Conservation (phyloP, 2,888 invertebrate genomes). For the Branchipolynoe longqiensis region DNA sequence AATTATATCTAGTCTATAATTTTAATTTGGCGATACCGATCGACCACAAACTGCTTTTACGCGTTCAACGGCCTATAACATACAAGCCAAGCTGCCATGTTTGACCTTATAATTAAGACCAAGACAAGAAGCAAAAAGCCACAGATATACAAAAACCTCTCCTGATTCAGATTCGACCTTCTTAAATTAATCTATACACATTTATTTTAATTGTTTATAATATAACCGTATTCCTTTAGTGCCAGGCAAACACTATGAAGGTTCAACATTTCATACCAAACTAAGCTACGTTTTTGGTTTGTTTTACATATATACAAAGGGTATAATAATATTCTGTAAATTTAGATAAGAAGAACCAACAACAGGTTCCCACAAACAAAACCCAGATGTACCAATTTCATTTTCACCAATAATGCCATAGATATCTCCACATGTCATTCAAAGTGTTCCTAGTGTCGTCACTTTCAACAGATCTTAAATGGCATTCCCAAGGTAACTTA, state of each 20-base stretch:
- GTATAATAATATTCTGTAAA: background rate
- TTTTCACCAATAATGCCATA: background rate
- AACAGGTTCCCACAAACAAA: background rate
- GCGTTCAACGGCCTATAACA: too few species aligned
- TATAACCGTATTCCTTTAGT: background rate
- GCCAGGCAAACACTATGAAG: background rate
- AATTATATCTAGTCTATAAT: too few species aligned
- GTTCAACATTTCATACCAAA: background rate
- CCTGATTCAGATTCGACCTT: slow-evolving; percentile 23
- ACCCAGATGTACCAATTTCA: background rate
- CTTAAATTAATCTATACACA: slow-evolving; percentile 21
- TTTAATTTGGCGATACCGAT: too few species aligned
- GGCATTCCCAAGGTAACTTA: background rate
- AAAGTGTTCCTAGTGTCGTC: background rate
- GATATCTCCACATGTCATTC: background rate
- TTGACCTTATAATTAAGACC: slow-evolving; percentile 19
- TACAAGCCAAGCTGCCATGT: slow-evolving; percentile 40
- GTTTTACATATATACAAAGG: slow-evolving; percentile 50
- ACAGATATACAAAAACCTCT: slow-evolving; percentile 5
- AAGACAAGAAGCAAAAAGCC: slow-evolving; percentile 1
- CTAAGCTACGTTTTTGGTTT: slow-evolving; percentile 22
- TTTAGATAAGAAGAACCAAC: background rate
- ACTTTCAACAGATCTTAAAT: background rate
- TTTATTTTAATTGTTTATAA: too few species aligned
- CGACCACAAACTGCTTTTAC: too few species aligned